Base-by-base conservation (phyloP, 1,140 invertebrate genomes). In the Anastrepha obliqua region DNA sequence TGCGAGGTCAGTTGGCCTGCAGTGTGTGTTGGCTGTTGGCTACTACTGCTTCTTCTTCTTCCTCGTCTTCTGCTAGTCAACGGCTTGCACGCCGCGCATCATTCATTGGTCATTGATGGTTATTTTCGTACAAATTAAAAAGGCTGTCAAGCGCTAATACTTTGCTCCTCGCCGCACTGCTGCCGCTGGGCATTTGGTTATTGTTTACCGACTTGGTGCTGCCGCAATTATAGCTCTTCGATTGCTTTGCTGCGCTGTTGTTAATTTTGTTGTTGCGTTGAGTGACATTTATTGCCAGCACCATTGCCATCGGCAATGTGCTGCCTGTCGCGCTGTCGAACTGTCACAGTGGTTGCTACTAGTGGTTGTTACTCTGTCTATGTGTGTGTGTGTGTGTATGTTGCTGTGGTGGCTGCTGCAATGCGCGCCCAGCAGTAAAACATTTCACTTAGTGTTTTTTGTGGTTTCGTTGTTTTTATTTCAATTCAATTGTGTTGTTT, bases 301-400 rank as follows among this genome's bases (percentile, higher is more conserved):
- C 47, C 74, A 81, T 81, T 81, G 74, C 47, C 74, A 81, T 81
- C 74, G 74, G 74, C 74, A 81, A 81, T 81, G 55, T 81, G 42
- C 67, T 17, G 67, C 67, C 44, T 81, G 74, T 29, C 74, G 8
- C 74, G 8, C 74, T 55, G 74, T 81, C 74, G 74, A 81, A 81
- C 44, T 81, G 47, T 81, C 74, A 55, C 8, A 51, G n/a, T 58
- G 47, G 17, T 70, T 13, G 15, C 15, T 74, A 13, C 67, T 47
- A 42, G 2, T 81, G 60, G 74, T 55, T 29, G 44, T 2, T 74
- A 44, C 3, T 44, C 0, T 17, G 42, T 17, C 13, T 11, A 47
- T 47, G 39, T 1, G 70, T 6, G 60, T 62, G n/a, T 9, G 67
- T 8, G 11, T 17, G 13, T 74, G 44, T n/a, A n/a, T 47, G 67